phyloP scores from a whole-genome alignment of 2,113 vertebrate species.

The Muntiacus muntjak region DNA sequence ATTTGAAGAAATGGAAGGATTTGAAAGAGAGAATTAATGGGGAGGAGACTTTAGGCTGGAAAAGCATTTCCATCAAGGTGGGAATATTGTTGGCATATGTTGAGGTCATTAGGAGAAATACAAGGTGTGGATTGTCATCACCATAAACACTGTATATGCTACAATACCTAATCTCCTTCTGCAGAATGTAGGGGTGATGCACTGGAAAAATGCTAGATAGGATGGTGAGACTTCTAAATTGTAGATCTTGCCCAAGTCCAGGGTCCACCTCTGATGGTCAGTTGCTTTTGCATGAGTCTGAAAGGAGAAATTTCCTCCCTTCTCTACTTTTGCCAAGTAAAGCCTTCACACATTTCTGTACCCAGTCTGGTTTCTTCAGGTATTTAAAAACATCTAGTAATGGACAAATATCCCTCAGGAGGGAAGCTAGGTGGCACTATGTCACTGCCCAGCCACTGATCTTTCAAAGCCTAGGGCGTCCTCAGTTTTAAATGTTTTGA shows the following conservation, averaged over 20 bases:
- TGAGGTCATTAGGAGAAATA: not conserved
- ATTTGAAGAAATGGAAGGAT: not conserved
- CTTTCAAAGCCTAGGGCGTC: not conserved
- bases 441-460: constrained; percentile 55
- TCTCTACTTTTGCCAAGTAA: not conserved
- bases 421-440: constrained; percentile 79
- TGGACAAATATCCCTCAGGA: not conserved
- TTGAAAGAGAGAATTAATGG: not conserved
- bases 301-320: not conserved
- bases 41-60: not conserved
- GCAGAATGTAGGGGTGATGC: not conserved
- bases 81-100: not conserved
- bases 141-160: accelerated
- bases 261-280: not conserved
- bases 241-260: not conserved
- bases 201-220: not conserved
- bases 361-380: not conserved
- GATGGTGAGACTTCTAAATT: not conserved
- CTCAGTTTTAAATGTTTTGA: not conserved
- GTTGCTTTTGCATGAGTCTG: not conserved
- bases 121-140: accelerated
- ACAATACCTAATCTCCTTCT: not conserved
- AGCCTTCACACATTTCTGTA: not conserved
- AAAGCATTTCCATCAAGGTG: not conserved
- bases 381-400: not conserved